Evolutionary conservation across 1,140 invertebrate species (phyloP), one percentile per base, ranked within the genome.

Genomic region (Protaetia brevitarsis): DNA sequence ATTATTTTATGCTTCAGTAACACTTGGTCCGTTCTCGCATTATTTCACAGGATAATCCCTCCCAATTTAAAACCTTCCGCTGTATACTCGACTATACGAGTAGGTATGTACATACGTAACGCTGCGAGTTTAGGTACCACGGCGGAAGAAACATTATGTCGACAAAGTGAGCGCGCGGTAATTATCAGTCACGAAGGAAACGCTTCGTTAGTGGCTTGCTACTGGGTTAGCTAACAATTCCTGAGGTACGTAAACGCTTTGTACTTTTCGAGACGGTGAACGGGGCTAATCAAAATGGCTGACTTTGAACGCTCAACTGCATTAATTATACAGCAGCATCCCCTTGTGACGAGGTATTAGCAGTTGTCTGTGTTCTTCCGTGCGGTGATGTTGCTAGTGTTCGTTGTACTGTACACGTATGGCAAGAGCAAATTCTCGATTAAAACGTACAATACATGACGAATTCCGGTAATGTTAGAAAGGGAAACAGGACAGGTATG

Each of bases 171-270:
- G 41, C 41, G n/a, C n/a, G 41, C 19, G 41, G 41, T 51, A 51
- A 51, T 51, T 51, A 51, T 51, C 41, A 51, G 41, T 51, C 41
- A 51, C 26, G 41, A 51, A 51, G 41, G 41, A 51, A 51, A 51
- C 41, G 41, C 41, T 51, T 51, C 41, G 41, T 51, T 51, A 51
- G 41, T 51, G 41, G 41, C 41, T 51, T 51, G 26, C 41, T 51
- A 23, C 41, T n/a, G 41, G 41, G 41, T 51, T 51, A 51, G 41
- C 41, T 51, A 51, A 51, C 41, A 19, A 51, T 11, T 51, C 19
- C 41, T 51, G 41, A 51, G 41, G 41, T 51, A 51, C 41, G 41
- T 19, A 51, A 51, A 51, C 26, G 41, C 41, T 51, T 51, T 51
- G 41, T 51, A 51, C 41, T 51, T 51, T 51, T 51, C 41, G 41